phyloP scores from a whole-genome alignment of 2,888 invertebrate genomes.

The Nudaria mundana region DNA sequence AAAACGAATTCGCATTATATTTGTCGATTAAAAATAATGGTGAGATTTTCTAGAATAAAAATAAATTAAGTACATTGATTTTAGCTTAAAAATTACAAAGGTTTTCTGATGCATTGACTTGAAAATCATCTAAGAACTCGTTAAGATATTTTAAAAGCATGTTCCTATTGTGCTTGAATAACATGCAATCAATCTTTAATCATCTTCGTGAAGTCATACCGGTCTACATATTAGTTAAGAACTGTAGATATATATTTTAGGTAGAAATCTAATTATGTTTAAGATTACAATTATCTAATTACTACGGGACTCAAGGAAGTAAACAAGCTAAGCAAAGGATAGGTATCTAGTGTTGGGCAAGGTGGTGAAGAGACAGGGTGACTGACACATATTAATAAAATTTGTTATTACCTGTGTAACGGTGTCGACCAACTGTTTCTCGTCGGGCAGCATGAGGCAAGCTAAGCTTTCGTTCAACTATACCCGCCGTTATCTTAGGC shows the following conservation, averaged over 20 bases:
- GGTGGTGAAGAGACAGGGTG: slow-evolving; percentile 48
- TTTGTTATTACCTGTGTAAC: slow-evolving; percentile 46
- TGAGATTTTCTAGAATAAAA: no score
- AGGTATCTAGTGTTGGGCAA: slow-evolving; percentile 32
- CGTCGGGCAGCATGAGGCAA: slow-evolving; percentile 60
- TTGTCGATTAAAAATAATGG: no score
- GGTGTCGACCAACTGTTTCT: slow-evolving; percentile 32
- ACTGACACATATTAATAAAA: slow-evolving; percentile 33
- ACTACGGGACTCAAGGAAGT: slow-evolving; percentile 10
- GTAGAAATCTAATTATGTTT: no score
- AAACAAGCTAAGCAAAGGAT: slow-evolving; percentile 29
- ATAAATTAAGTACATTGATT: no score
- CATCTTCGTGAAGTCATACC: slow-evolving; percentile 8
- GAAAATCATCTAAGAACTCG: no score
- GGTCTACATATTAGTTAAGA: no score
- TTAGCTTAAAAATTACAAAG: no score
- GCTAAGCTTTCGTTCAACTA: slow-evolving; percentile 58
- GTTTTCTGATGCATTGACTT: no score
- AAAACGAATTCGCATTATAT: no score
- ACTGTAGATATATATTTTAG: neutral
- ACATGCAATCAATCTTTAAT: neutral
- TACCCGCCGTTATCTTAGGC: slow-evolving; percentile 34
- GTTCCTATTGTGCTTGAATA: no score
- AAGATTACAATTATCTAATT: no score
- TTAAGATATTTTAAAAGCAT: no score